Base-by-base conservation (phyloP, 1,140 invertebrate species). In the Cotesia chilonis region DNA sequence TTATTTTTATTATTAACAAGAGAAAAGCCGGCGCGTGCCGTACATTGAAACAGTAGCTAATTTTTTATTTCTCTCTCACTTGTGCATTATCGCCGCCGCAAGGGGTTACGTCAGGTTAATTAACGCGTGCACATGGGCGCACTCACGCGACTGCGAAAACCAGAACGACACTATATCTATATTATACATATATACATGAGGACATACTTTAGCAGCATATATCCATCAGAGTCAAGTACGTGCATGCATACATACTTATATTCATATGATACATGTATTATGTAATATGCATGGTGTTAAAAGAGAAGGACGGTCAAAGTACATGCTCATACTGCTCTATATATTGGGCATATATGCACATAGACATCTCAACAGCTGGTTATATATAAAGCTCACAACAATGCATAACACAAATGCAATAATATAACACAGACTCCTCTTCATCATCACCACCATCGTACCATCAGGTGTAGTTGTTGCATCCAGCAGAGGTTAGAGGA, bases 31-130 rank as follows among this genome's bases (percentile, higher is more conserved):
- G 64, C 64, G 51, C 64, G 64, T 28, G 64, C 47, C 57, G 20
- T 20, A 47, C 60, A 28, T 61, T n/a, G 47, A 51, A 66, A 66
- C 38, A 52, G 64, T 17, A 20, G 60, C 60, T 14, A 10, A 47
- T 41, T 41, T 47, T 47, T 47, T 59, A 20, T 59, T 5, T 20
- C 57, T 59, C 57, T 59, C 9, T 59, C 57, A 20, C 57, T 20
- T 9, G 28, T 17, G 14, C 20, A 20, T 20, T 37, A 28, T 17
- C 1, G 28, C 1, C 35, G 37, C 20, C 41, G 12, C 38, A 12
- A 47, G 47, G 68, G 72, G 77, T 80, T 80, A 72, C 68, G 75
- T 68, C 65, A 77, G 77, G 76, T 80, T 77, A 78, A 77, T 81
- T 80, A 76, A 59, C 57, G 41, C 17, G 14, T 28, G 64, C 64